Conservation (phyloP, 2,113 vertebrate species). For the Mustela lutreola region DNA sequence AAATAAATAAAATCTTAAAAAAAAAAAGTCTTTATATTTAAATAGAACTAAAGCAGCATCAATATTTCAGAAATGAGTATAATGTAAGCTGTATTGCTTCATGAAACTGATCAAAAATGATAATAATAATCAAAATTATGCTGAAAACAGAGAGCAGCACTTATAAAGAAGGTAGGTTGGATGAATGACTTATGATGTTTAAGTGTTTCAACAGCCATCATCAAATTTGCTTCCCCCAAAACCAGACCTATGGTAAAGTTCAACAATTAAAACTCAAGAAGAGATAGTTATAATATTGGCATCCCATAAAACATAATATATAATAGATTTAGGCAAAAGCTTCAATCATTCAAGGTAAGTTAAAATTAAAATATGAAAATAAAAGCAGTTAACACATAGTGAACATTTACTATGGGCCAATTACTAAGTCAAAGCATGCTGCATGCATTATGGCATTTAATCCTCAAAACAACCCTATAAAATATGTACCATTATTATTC, state of each 20-base stretch:
- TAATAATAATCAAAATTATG: constrained; percentile 42
- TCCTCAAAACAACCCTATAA: background rate
- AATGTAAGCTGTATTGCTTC: background rate
- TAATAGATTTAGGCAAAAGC: background rate
- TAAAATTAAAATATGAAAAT: constrained; percentile 56
- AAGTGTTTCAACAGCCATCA: background rate
- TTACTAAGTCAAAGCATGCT: background rate
- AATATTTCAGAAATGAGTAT: constrained; percentile 38
- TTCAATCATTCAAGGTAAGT: background rate
- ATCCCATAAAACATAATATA: background rate
- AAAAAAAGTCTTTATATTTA: background rate
- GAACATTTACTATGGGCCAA: background rate
- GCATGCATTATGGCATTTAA: background rate
- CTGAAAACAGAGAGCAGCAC: constrained; percentile 1
- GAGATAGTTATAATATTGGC: background rate
- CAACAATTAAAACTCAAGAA: background rate
- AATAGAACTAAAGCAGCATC: background rate
- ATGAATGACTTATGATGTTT: constrained; percentile 10
- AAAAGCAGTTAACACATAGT: background rate
- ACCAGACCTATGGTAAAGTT: background rate
- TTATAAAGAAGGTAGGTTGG: background rate
- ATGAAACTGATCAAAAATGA: background rate
- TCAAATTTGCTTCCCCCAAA: background rate
- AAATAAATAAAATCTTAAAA: too few species aligned
- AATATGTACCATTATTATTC: background rate